Evolutionary conservation across 2,797 vertebrate genomes (phyloP).

Genomic region (Anas bahamensis): DNA sequence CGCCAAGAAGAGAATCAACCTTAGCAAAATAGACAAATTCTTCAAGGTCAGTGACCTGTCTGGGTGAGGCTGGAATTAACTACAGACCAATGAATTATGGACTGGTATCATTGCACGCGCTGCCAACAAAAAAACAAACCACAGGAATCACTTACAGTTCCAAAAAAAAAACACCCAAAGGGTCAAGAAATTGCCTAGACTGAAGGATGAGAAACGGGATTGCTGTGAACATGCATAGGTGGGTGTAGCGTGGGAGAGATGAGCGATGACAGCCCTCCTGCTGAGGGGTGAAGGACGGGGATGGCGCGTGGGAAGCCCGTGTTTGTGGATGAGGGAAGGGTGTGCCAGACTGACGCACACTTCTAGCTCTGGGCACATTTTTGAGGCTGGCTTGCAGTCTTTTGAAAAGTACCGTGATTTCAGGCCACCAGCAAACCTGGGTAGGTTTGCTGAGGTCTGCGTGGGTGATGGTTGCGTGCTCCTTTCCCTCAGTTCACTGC

Average conservation of each 20-base stretch:
- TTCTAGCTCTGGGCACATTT: neutral
- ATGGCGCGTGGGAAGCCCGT: fast-evolving
- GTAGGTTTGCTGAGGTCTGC: neutral
- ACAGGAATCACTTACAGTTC: neutral
- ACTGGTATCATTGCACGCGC: fast-evolving
- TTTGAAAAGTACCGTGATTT: neutral
- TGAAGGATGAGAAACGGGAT: neutral
- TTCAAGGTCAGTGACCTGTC: slow-evolving; percentile 84
- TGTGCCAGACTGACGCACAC: fast-evolving
- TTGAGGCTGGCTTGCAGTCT: neutral
- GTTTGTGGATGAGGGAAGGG: neutral
- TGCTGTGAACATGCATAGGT: neutral
- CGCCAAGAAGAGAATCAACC: slow-evolving; percentile 91
- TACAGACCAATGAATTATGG: neutral
- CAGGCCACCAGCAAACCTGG: neutral
- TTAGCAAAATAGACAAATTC: slow-evolving; percentile 91
- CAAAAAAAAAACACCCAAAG: neutral
- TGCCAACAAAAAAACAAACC: neutral
- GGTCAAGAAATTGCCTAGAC: neutral
- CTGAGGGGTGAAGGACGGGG: neutral
- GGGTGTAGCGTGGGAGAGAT: neutral
- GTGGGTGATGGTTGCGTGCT: neutral
- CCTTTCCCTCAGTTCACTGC: neutral
- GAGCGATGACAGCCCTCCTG: neutral
- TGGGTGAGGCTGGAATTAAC: neutral